Base-by-base conservation (phyloP, 2,797 vertebrate species). In the Molossus alvarezi region DNA sequence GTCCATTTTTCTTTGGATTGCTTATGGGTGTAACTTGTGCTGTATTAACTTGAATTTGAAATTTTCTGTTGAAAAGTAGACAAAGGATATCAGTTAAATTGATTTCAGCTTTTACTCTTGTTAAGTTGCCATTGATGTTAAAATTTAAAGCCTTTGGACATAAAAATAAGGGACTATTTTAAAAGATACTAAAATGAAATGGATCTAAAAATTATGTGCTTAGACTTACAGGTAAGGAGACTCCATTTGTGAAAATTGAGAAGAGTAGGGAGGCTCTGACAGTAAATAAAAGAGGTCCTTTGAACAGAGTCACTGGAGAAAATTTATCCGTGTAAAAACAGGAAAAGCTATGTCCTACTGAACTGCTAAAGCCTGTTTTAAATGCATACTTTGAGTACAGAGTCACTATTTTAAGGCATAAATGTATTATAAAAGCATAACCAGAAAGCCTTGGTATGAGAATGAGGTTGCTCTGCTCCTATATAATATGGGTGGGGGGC, bases 41-140 rank as follows among this genome's bases (percentile, higher is more conserved):
- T 92, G 91, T 95, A 87, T 93, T 90, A 86, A 88, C 55, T 92
- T 86, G 64, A 95, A 96, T 90, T 92, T 87, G 67, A 92, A 89
- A 90, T 89, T 94, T 95, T 91, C 86, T 96, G 21, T 94, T 94
- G 85, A 77, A 92, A 95, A 88, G 53, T 67, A 72, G 37, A 58
- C 62, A 95, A 88, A 67, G 51, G 25, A 41, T 72, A 90, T 60
- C 76, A 83, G 23, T 95, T 87, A 80, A 67, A 91, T 92, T 89
- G 65, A 87, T 92, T 95, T 84, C 12, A 86, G 29, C n/a, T 92
- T 96, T 93, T 72, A 51, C 29, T 85, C 77, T 87, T 96, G 69
- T 90, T 51, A 93, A 90, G 76, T 93, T 92, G 23, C 84, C 93
- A 6, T 64, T 96, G 77, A 82, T 84, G 48, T 95, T 55, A 82